A percentile compares a stretch with the other conserved stretches of the same genome.
These are phyloP conservation scores for Chunga burmeisteri DNA, from an alignment of 2,113 vertebrate genomes.

Conservation along the genomic window DNA sequence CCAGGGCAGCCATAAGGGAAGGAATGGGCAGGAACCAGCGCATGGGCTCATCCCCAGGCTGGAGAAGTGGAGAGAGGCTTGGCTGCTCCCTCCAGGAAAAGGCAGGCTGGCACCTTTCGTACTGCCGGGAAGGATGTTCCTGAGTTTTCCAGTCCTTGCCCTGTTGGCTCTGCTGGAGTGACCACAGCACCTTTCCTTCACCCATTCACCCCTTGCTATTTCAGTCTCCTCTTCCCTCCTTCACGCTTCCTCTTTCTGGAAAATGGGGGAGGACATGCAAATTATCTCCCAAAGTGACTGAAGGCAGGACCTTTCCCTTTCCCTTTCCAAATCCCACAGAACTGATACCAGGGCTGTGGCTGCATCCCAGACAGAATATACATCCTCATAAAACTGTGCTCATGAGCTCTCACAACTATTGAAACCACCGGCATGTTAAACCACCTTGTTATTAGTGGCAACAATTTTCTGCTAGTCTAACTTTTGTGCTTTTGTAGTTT, in stretches of 20 bases:
- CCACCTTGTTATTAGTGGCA: constrained; percentile 39
- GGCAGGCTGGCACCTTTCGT: background rate
- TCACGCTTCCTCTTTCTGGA: background rate
- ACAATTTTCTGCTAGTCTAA: constrained; percentile 26
- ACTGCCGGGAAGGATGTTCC: fast-evolving
- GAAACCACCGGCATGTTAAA: background rate
- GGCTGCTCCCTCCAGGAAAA: background rate
- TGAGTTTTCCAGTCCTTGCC: background rate
- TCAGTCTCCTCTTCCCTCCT: background rate
- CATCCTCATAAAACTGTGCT: background rate
- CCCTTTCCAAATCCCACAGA: background rate
- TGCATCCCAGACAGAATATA: background rate
- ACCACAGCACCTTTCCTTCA: background rate
- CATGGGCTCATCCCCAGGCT: background rate
- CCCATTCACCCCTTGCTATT: background rate
- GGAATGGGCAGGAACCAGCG: background rate
- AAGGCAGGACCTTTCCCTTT: background rate
- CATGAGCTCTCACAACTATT: background rate
- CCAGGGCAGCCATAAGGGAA: background rate
- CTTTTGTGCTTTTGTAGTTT: background rate
- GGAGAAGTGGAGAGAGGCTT: background rate
- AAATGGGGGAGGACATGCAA: background rate
- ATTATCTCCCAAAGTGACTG: background rate
- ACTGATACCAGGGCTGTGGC: background rate
- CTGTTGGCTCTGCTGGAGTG: background rate